Base-by-base conservation (phyloP, 2,888 invertebrate genomes). In the Chrysomela aeneicollis region DNA sequence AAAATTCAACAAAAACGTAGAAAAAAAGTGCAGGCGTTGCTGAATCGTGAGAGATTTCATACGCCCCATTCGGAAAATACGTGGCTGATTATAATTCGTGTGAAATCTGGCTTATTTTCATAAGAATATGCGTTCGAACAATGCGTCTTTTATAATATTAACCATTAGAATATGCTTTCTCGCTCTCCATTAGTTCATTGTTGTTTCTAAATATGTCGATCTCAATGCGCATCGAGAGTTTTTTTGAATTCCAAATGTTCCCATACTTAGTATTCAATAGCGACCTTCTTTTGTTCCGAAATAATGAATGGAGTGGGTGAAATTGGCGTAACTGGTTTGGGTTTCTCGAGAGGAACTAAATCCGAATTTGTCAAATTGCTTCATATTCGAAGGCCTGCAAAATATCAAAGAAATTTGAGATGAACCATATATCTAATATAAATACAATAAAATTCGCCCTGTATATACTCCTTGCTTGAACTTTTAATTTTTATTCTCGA, bases 21-120 rank as follows among this genome's bases (percentile, higher is more conserved):
- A 26, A 57, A 57, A 26, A 55, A 37, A 37, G 37, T 15, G 15
- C 42, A 2, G 53, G 42, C 17, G 42, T 55, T 42, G 51, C 57
- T 22, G 61, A 58, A 53, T 52, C 64, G 64, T 61, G 64, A 53
- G 64, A 64, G 47, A 61, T 65, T 59, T 55, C 26, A 42, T 53
- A 58, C 57, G 64, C 52, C 61, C 53, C 58, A 47, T 59, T 61
- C 46, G 61, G 49, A 65, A 65, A 58, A 61, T 53, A 26, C 57
- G 64, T 52, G 61, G 52, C 19, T 42, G 42, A 57, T 55, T 61
- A 58, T 49, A 49, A 61, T n/a, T 52, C 65, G 65, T 61, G 65
- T 61, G 65, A 65, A 65, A 65, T 61, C 61, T n/a, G 35, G 54
- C 49, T 37, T 35, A 47, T 54, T 52, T 62, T 65, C 54, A 61